Base-by-base conservation (phyloP, 2,888 invertebrate genomes). In the Maniola hyperantus region DNA sequence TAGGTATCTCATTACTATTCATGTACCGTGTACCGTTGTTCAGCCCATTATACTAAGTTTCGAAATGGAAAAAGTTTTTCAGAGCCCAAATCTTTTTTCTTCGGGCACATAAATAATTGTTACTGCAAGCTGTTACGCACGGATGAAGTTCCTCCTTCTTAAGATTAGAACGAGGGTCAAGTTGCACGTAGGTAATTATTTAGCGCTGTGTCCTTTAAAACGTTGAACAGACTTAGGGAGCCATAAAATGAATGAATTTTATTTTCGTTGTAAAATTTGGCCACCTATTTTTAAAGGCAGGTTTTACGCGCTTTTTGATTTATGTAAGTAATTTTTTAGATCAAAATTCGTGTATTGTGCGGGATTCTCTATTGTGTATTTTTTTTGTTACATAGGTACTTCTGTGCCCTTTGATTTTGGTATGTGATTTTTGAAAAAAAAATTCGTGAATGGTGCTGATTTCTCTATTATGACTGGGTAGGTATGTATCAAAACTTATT, bases 101-200 rank as follows among this genome's bases (percentile, higher is more conserved):
- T 80, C 66, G 60, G 69, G 63, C 66, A 80, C 83, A 88, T 91
- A 92, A 92, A 91, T 91, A 91, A 85, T 88, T 88, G 89, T 85
- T 83, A 83, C 80, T 76, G 83, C 89, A 89, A 89, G 89, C 89
- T 91, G 91, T 89, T 91, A 86, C 91, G 92, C 91, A 90, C 90
- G 90, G 79, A 74, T 81, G 79, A 79, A 80, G 77, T 82, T 78
- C 74, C 77, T 82, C 76, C 79, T 79, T 79, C 74, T 74, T 74
- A 70, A 79, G 82, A 82, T 83, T 79, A 82, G 79, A 83, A 80
- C 77, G 82, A 83, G 83, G 89, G 83, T 87, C 87, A 83, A 79
- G 76, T 74, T 76, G 81, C 90, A 90, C 88, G 88, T 88, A 87
- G 84, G 83, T 89, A 89, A 91, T 90, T 89, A 87, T 89, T 88